Conservation (phyloP, 2,888 invertebrate genomes). For the Rotaria socialis region DNA sequence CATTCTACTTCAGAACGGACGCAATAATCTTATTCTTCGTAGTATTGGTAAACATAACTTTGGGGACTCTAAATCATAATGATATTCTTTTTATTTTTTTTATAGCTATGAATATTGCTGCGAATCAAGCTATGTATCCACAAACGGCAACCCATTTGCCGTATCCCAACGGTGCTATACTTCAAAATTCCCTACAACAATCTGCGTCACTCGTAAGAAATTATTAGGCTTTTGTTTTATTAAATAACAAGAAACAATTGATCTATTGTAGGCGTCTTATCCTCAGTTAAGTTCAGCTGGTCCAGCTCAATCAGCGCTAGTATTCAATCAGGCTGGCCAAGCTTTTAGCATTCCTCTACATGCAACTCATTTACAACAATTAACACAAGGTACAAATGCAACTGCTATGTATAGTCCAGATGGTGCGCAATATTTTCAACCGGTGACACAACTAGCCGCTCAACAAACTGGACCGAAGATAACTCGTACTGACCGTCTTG, state of each 20-base stretch:
- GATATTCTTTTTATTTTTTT: too few species aligned
- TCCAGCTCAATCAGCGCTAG: not conserved
- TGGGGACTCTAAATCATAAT: too few species aligned
- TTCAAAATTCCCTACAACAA: not conserved
- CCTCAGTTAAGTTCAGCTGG: not conserved
- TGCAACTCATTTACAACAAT: constrained; percentile 14
- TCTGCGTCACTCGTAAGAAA: not conserved
- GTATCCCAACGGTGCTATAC: constrained; percentile 28
- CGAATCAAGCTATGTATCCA: constrained; percentile 36
- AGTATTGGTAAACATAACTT: not conserved
- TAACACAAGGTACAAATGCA: not conserved
- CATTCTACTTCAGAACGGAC: constrained; percentile 97
- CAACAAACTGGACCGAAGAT: constrained; percentile 1
- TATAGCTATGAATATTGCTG: constrained; percentile 23
- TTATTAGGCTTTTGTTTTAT: not conserved
- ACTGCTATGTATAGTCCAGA: constrained; percentile 30
- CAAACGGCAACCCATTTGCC: not conserved
- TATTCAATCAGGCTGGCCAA: not conserved
- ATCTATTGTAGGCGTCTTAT: not conserved
- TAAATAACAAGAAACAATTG: not conserved
- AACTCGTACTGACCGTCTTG: constrained; percentile 24
- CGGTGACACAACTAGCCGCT: not conserved
- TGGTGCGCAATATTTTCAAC: constrained; percentile 30
- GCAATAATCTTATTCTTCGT: constrained; percentile 89
- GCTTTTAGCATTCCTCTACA: constrained; percentile 31